These are phyloP conservation scores for Myotis daubentonii DNA, from an alignment of 2,797 vertebrate species.

Conservation along the genomic window DNA sequence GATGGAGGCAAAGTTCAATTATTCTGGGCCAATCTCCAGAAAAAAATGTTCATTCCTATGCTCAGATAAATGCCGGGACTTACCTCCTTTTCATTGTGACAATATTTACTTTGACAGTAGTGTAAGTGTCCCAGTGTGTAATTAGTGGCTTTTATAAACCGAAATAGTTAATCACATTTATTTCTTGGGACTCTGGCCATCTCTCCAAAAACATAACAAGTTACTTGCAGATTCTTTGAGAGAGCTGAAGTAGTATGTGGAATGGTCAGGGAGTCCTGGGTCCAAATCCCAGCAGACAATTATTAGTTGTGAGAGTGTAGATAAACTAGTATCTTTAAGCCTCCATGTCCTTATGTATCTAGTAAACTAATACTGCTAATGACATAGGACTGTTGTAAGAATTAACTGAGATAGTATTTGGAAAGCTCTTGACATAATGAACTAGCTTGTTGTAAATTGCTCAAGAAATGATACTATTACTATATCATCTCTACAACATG, in stretches of 20 bases:
- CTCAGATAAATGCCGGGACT: constrained; percentile 46
- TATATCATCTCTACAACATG: not conserved
- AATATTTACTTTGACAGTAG: constrained; percentile 48
- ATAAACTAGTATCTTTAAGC: not conserved
- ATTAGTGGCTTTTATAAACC: constrained; percentile 63
- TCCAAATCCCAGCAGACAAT: not conserved
- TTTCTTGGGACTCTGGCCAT: not conserved
- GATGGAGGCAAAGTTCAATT: constrained; percentile 44
- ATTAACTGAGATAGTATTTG: not conserved
- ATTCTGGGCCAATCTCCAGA: constrained; percentile 66
- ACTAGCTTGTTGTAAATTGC: not conserved
- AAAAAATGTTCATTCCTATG: constrained; percentile 66
- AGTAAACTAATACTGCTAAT: not conserved
- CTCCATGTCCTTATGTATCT: not conserved
- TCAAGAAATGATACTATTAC: not conserved
- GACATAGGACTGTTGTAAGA: not conserved
- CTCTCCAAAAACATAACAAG: not conserved
- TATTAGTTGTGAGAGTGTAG: not conserved
- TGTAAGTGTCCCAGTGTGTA: constrained; percentile 16
- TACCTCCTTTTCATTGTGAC: constrained; percentile 57
- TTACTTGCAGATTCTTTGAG: not conserved
- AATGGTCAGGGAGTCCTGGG: not conserved
- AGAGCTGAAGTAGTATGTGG: not conserved
- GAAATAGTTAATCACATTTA: not conserved
- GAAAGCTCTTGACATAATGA: not conserved